Base-by-base conservation (phyloP, 1,140 invertebrate genomes). In the Mesaphorura yosii region DNA sequence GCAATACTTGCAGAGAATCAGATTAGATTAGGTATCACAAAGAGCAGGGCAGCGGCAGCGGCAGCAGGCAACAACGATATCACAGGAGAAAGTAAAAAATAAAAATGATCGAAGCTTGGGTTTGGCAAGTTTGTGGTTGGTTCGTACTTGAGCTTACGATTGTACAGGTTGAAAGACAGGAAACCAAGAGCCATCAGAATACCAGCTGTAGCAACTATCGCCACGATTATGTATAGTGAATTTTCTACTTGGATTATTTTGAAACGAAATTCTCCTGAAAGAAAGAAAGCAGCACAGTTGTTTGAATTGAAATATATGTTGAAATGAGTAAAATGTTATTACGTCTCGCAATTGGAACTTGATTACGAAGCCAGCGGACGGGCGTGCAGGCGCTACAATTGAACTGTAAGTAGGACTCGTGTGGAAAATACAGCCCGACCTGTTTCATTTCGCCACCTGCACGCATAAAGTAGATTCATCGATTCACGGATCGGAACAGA, bases 111-210 rank as follows among this genome's bases (percentile, higher is more conserved):
- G n/a, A n/a, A n/a, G n/a, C n/a, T n/a, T n/a, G n/a, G n/a, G n/a
- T n/a, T n/a, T n/a, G n/a, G n/a, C n/a, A n/a, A n/a, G n/a, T n/a
- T n/a, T n/a, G n/a, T n/a, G n/a, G n/a, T 10, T 34, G 31, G 5
- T 49, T 70, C 77, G 72, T 76, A 89, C 84, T 88, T 89, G 65
- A 86, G 76, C 65, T 83, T 82, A 51, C 87, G 75, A 69, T 88
- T 88, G 70, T 86, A 83, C 44, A 91, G 73, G 71, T 91, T 93
- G 67, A 91, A 90, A 29, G 78, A 78, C 20, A 93, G 72, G 66
- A 90, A 91, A 3, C 77, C 75, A 4, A 86, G 67, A 5, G 87
- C 82, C 22, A 88, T 65, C 0, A 79, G 71, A n/a, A 91, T 82
- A 1, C 88, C 88, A 46, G 84, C 69, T 14, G 75, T 74, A 20